phyloP scores from a whole-genome alignment of 1,140 invertebrate genomes.

The Bombus pyrosoma region DNA sequence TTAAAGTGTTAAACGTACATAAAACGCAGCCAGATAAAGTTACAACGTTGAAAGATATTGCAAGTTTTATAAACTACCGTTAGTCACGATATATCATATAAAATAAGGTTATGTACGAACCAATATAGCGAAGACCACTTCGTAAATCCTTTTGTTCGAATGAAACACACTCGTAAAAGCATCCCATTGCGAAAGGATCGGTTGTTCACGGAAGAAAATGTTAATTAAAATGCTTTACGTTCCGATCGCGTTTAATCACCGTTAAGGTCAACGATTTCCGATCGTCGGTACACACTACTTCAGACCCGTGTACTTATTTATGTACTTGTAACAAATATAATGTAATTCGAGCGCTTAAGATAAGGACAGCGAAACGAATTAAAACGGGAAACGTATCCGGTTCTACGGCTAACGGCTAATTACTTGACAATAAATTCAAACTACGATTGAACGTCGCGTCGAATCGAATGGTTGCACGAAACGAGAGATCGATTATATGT shows the following conservation, averaged over 20 bases:
- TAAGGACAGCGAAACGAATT: conserved; percentile 17
- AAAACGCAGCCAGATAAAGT: background rate
- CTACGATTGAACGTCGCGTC: conserved; percentile 24
- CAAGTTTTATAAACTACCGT: background rate
- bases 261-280: conserved; percentile 5
- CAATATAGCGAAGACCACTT: background rate
- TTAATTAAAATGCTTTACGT: conserved; percentile 28
- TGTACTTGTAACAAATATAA: background rate
- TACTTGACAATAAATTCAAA: conserved; percentile 62
- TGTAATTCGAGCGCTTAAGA: background rate
- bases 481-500: conserved; percentile 35
- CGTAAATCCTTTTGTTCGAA: conserved; percentile 1
- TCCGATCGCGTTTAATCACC: background rate
- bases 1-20: background rate
- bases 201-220: background rate
- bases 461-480: background rate
- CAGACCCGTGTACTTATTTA: background rate
- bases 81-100: background rate
- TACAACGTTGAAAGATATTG: background rate
- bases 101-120: background rate
- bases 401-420: conserved; percentile 45
- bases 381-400: conserved; percentile 27
- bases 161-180: background rate
- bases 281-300: background rate
- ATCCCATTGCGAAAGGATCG: background rate